Percentiles rank a stretch among this genome's conserved stretches.
Evolutionary conservation across 1,140 invertebrate species (phyloP).

Genomic region (Rhizoglyphus robini): DNA sequence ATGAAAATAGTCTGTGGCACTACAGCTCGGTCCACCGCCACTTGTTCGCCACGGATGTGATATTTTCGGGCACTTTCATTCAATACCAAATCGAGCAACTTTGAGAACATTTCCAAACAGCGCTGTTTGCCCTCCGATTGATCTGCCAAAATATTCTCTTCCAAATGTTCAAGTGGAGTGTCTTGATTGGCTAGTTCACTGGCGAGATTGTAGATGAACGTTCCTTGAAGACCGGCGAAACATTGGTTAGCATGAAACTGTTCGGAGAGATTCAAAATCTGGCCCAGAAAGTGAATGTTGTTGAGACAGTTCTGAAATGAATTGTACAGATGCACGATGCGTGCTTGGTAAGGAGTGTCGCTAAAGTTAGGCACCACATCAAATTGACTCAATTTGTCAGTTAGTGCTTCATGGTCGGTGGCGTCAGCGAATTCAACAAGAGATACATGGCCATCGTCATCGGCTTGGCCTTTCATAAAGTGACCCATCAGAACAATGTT

Average conservation of each 20-base stretch:
- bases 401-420: neutral
- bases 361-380: neutral
- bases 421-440: neutral
- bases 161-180: neutral
- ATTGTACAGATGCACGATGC: conserved; percentile 10
- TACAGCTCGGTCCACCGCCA: no score
- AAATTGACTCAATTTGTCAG: neutral
- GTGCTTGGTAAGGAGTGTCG: neutral
- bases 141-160: no score
- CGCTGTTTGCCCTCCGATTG: no score
- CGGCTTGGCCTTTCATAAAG: no score
- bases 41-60: no score
- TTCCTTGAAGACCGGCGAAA: neutral
- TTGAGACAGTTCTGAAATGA: neutral
- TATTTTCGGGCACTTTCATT: no score
- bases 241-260: neutral
- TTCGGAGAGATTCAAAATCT: neutral
- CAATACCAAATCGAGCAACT: no score
- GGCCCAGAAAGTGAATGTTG: neutral
- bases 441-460: neutral
- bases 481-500: neutral
- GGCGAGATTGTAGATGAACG: conserved; percentile 7
- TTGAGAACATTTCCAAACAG: no score
- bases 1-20: no score
- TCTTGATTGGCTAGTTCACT: neutral